phyloP scores from a whole-genome alignment of 1,140 invertebrate species.

The Macrobrachium rosenbergii region DNA sequence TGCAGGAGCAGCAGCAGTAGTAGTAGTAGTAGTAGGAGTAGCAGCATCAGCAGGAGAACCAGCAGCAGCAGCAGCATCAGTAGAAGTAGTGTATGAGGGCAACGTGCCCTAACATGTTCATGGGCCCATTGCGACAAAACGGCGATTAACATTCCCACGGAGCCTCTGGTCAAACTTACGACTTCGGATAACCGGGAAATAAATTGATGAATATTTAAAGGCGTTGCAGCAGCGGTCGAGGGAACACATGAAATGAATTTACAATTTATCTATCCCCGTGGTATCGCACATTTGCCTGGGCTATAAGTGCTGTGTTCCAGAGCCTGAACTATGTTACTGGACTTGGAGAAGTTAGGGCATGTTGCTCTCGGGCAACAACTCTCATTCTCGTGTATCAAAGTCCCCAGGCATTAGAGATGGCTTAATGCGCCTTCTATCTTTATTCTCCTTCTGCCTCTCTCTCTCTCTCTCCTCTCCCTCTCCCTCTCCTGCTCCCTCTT shows the following conservation, averaged over 20 bases:
- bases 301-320: slow-evolving; percentile 60
- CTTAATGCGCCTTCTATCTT: slow-evolving; percentile 35
- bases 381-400: slow-evolving; percentile 58
- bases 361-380: slow-evolving; percentile 54
- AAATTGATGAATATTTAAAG: slow-evolving; percentile 65
- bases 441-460: slow-evolving; percentile 6
- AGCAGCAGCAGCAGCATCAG: background rate
- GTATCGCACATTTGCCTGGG: slow-evolving; percentile 60
- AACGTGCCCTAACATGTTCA: slow-evolving; percentile 61
- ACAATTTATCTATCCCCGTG: slow-evolving; percentile 62
- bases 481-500: background rate
- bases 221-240: slow-evolving; percentile 54
- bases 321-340: slow-evolving; percentile 54
- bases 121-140: slow-evolving; percentile 59
- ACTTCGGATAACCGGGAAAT: slow-evolving; percentile 62
- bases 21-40: no score
- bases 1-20: background rate
- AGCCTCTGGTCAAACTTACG: slow-evolving; percentile 56
- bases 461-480: slow-evolving; percentile 29
- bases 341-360: slow-evolving; percentile 60
- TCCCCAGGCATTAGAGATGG: slow-evolving; percentile 45
- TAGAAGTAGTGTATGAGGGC: slow-evolving; percentile 42
- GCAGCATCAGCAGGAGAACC: background rate
- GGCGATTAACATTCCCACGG: slow-evolving; percentile 52
- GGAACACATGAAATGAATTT: slow-evolving; percentile 63